These are phyloP conservation scores for Ormyrus thymus DNA, from an alignment of 2,888 invertebrate genomes.

Conservation along the genomic window DNA sequence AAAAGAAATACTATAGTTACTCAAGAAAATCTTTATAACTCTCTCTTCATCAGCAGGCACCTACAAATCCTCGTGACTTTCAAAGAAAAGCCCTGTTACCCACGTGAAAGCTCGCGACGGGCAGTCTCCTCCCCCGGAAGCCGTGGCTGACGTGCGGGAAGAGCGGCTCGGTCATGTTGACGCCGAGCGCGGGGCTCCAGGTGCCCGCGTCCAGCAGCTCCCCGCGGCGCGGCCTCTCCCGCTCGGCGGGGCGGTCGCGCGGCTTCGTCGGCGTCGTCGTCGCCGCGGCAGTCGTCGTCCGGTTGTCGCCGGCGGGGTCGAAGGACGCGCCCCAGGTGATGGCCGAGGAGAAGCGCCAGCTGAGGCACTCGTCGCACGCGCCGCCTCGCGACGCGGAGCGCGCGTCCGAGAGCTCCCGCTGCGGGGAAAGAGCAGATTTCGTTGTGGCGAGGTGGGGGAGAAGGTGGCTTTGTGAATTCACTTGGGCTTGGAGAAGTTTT, in stretches of 20 bases:
- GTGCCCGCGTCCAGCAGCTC: constrained; percentile 77
- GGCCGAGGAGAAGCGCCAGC: constrained; percentile 77
- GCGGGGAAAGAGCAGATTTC: background rate
- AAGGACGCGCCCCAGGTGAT: constrained; percentile 79
- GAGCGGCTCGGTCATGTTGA: constrained; percentile 81
- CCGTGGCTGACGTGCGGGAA: constrained; percentile 89
- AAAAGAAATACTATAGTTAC: too few relatives aligned
- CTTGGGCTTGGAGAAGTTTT: too few relatives aligned
- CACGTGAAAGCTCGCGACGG: constrained; percentile 87
- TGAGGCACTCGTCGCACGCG: constrained; percentile 66
- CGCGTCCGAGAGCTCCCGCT: constrained; percentile 31
- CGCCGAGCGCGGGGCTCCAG: constrained; percentile 85
- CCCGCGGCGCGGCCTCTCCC: background rate
- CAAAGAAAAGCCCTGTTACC: constrained; percentile 65
- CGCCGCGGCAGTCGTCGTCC: constrained; percentile 53
- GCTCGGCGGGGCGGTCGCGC: too few relatives aligned
- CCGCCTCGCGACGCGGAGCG: constrained; percentile 14
- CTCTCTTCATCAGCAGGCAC: too few relatives aligned
- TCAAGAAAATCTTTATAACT: too few relatives aligned
- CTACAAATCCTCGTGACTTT: background rate
- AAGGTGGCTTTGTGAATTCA: too few relatives aligned
- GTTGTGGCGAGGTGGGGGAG: too few relatives aligned
- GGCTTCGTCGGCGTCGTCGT: too few relatives aligned
- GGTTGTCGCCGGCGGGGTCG: constrained; percentile 61
- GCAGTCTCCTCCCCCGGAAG: constrained; percentile 84